Evolutionary conservation across 2,888 invertebrate species (phyloP).

Genomic region (Coleophora flavipennella): DNA sequence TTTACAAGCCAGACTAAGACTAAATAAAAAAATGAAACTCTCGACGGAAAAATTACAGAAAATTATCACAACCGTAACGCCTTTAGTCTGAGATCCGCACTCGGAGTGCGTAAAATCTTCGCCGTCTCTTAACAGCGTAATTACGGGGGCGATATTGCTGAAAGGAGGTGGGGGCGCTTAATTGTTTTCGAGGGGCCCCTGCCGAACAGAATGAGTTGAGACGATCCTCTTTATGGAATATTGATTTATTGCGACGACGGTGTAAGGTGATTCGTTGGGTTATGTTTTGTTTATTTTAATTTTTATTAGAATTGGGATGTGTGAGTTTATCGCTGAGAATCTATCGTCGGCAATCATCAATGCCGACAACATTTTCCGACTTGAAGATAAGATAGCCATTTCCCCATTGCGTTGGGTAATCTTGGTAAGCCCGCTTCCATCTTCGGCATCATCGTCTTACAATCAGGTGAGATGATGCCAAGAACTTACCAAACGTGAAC

Average conservation of each 20-base stretch:
- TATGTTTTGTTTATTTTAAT: too few species aligned
- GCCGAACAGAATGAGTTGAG: conserved; percentile 32
- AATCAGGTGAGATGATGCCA: too few species aligned
- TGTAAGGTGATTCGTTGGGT: neutral
- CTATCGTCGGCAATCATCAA: too few species aligned
- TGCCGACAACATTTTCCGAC: too few species aligned
- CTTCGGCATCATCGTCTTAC: too few species aligned
- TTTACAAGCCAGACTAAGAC: neutral
- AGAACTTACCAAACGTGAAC: too few species aligned
- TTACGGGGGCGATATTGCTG: conserved; percentile 43
- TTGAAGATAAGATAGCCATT: too few species aligned
- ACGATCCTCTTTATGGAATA: conserved; percentile 36
- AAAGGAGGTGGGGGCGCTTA: conserved; percentile 37
- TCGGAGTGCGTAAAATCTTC: conserved; percentile 60
- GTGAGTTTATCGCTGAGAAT: too few species aligned
- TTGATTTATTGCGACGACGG: conserved; percentile 25
- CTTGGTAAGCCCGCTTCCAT: too few species aligned
- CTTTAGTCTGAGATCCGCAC: conserved; percentile 24
- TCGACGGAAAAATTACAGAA: conserved; percentile 5
- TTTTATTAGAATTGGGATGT: too few species aligned
- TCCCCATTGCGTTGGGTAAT: too few species aligned
- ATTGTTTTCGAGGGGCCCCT: conserved; percentile 43
- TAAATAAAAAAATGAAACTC: conserved; percentile 5
- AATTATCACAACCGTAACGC: conserved; percentile 38
- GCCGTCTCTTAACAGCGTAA: conserved; percentile 51